phyloP scores from a whole-genome alignment of 2,888 invertebrate genomes.

The Caenorhabditis japonica region DNA sequence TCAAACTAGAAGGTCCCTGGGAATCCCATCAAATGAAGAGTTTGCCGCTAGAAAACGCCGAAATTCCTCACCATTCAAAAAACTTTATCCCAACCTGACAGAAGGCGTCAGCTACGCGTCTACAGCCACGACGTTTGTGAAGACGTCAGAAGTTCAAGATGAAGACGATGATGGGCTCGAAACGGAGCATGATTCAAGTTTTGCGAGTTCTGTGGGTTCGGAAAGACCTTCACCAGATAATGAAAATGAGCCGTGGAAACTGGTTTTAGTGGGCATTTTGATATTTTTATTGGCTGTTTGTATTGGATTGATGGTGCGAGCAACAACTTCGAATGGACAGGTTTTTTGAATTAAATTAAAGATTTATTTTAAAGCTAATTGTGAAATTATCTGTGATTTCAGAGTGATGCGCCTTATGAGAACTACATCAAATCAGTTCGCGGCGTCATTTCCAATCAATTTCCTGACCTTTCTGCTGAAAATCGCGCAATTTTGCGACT shows the following conservation, averaged over 20 bases:
- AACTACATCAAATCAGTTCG: constrained; percentile 18
- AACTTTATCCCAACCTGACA: constrained; percentile 20
- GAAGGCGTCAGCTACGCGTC: constrained; percentile 12
- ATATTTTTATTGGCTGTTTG: constrained; percentile 7
- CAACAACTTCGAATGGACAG: neutral
- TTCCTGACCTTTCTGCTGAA: constrained; percentile 13
- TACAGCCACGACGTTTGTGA: constrained; percentile 1
- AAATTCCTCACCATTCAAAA: neutral
- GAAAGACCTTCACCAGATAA: neutral
- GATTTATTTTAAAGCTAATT: no score
- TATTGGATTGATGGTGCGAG: neutral
- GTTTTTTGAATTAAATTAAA: neutral
- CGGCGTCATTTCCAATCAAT: neutral
- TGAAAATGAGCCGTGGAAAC: neutral
- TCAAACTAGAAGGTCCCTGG: constrained; percentile 30
- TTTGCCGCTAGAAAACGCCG: neutral
- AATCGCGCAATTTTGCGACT: constrained; percentile 21
- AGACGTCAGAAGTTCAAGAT: constrained; percentile 19
- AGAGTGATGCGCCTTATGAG: constrained; percentile 2
- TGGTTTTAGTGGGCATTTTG: neutral
- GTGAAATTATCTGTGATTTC: no score
- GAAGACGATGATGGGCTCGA: constrained; percentile 32
- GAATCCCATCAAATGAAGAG: neutral
- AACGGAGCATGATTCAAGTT: constrained; percentile 20
- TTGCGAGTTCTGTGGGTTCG: constrained; percentile 15